A percentile compares a stretch with the other conserved stretches of the same genome.
Evolutionary conservation across 2,888 invertebrate species (phyloP).

Genomic region (Leptarthrus brevirostris): DNA sequence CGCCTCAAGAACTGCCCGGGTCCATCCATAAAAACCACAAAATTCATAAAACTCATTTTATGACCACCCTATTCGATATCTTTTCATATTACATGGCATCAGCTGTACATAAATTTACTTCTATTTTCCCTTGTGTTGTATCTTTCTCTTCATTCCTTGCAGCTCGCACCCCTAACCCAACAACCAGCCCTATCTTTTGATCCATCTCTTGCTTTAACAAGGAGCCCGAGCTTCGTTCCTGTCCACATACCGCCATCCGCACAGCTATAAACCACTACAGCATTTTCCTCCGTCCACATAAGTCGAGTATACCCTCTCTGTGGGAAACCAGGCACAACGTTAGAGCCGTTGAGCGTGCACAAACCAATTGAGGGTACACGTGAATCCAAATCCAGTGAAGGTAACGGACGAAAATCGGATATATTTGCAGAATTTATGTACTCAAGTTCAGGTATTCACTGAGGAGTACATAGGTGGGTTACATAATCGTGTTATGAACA

Average conservation of each 20-base stretch:
- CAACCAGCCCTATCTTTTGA: neutral
- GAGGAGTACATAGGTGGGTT: neutral
- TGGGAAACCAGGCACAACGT: neutral
- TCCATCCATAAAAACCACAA: constrained; percentile 7
- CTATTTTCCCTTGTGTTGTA: neutral
- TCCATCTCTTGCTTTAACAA: neutral
- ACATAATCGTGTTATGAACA: constrained; percentile 3
- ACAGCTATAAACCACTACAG: no score
- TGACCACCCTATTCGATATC: constrained; percentile 18
- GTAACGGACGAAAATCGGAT: constrained; percentile 11
- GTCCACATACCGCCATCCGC: no score
- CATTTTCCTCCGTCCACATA: no score
- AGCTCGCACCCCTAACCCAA: neutral
- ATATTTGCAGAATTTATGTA: constrained; percentile 15
- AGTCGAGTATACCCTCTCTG: neutral
- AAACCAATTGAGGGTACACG: neutral
- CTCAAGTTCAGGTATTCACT: neutral
- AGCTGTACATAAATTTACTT: constrained; percentile 18
- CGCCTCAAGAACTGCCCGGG: neutral
- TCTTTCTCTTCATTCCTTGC: neutral
- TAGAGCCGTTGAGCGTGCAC: constrained; percentile 1
- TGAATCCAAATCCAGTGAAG: neutral
- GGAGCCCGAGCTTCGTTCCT: no score
- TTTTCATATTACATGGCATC: constrained; percentile 9
- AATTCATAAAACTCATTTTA: constrained; percentile 21